Evolutionary conservation across 2,888 invertebrate species (phyloP), one percentile per base, ranked within the genome.

Genomic region (Sclerodermus sp.): DNA sequence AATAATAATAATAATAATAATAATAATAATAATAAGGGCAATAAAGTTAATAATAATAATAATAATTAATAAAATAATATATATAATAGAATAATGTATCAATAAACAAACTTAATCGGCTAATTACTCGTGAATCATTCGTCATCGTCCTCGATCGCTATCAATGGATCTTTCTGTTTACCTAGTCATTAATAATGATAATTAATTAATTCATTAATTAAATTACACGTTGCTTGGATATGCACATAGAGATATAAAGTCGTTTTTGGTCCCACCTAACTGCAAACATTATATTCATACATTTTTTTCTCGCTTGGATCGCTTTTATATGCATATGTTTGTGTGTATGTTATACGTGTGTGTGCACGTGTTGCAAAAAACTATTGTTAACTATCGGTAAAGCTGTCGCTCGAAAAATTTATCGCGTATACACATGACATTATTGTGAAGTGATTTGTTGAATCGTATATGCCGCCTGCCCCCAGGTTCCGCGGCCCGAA

Each of bases 251-350:
- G 76, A 76, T 77, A 77, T 75, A 77, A 76, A 76, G 76, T 77
- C 73, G 70, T 78, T 77, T 77, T 78, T 78, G 77, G 77, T 78
- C 77, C 77, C 77, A 77, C 77, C 77, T 77, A 77, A 76, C 76
- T 76, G 74, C 77, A 77, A 76, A 77, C 74, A 71, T 74, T 74
- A 74, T 76, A 76, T 73, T 76, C 77, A 71, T 73, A 73, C 74
- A 70, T 70, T 67, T 68, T 64, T 65, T 57, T 49, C 47, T 57
- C 54, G 58, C 52, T 66, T 64, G 60, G 57, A 62, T 69, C 60
- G 60, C 59, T 53, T 48, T 56, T 45, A 34, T 38, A n/a, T 45
- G 36, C 13, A 41, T 46, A 46, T 50, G 45, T 46, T 42, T 52
- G 42, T 49, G 51, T 49, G 55, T 62, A 53, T 53, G 55, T 53